These are phyloP conservation scores for Amblyjoppa proteus DNA, from an alignment of 2,888 invertebrate species.

Conservation along the genomic window DNA sequence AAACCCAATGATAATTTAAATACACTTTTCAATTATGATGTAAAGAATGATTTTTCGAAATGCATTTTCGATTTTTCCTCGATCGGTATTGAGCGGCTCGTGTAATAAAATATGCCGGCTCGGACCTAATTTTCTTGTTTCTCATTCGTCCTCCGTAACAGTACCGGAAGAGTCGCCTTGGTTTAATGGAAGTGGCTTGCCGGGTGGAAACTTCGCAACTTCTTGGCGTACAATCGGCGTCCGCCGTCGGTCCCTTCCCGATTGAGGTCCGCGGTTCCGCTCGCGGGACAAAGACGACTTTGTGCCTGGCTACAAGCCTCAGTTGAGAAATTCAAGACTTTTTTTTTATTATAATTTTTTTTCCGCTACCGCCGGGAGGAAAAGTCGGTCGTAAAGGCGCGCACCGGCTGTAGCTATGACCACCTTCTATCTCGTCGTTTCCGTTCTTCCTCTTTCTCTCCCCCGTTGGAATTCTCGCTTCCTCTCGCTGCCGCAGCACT, in stretches of 20 bases:
- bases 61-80: no score
- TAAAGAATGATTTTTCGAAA: no score
- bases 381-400: conserved; percentile 54
- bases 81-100: no score
- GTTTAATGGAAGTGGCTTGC: conserved; percentile 16
- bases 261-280: conserved; percentile 52
- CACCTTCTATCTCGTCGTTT: conserved; percentile 35
- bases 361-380: conserved; percentile 42
- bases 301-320: conserved; percentile 13
- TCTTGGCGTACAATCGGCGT: conserved; percentile 47
- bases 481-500: neutral
- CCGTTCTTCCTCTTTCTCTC: conserved; percentile 7
- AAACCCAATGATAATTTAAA: no score
- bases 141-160: neutral
- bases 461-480: conserved; percentile 27
- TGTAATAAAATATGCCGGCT: neutral
- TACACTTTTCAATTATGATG: no score
- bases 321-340: conserved; percentile 35
- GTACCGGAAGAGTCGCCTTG: conserved; percentile 4
- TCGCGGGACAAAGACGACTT: conserved; percentile 45
- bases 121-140: neutral
- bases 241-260: conserved; percentile 43
- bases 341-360: conserved; percentile 32
- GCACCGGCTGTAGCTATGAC: conserved; percentile 33
- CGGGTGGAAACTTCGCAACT: conserved; percentile 46